Evolutionary conservation across 2,797 vertebrate species (phyloP), one percentile per base, ranked within the genome.

Genomic region (Acrossocheilus wenchowensis): DNA sequence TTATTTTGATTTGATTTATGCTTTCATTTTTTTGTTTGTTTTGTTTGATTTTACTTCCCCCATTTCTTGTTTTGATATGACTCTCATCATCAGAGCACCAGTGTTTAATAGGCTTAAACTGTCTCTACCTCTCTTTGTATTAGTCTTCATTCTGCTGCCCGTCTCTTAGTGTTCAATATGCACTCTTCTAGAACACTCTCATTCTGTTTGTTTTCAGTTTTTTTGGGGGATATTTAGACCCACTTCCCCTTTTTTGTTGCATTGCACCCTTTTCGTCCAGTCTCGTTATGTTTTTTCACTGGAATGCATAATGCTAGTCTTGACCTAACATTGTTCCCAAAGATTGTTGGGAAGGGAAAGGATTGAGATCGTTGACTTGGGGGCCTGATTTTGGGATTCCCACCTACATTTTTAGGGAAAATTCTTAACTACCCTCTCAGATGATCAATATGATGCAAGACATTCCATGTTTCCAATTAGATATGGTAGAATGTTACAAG

Each of bases 81-180:
- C 92, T 94, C 93, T 93, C 91, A 92, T 95, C 95, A 95, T 96
- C 94, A 95, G 94, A 95, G 94, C 95, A 96, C 95, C 93, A 95
- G 94, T 95, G 94, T 90, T 90, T 88, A 94, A 93, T 95, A 95
- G 94, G 94, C 95, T 95, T 93, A 92, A 94, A 94, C 93, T 86
- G 86, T 91, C 87, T 89, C 79, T 91, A 82, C 68, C 87, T 95
- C 96, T 98, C 96, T 98, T 95, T 97, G 96, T 99, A 96, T 96
- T 99, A 99, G 98, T 97, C 95, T 94, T 98, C 97, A 98, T 99
- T 97, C 97, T 98, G 97, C 97, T 99, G 98, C 98, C 98, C 98
- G 98, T 96, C 97, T 97, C 97, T 96, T 95, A 97, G 96, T 97
- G 96, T 95, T 86, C 78, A 89, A 96, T 96, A 96, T 97, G 96